Conservation (phyloP, 1,140 invertebrate species). For the Polypedilum pembai region DNA sequence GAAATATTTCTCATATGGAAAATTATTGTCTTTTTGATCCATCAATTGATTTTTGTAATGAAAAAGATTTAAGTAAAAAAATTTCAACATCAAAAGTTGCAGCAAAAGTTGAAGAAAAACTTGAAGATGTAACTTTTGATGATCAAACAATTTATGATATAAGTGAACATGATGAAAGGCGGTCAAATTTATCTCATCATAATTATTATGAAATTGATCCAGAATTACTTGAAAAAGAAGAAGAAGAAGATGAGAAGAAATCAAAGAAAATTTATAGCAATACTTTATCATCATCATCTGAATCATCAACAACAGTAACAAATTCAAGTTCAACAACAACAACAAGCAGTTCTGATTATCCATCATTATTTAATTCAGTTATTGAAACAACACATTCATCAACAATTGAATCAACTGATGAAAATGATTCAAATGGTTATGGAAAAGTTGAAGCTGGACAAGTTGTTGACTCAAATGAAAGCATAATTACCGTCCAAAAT, state of each 20-base stretch:
- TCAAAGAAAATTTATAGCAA: slow-evolving; percentile 18
- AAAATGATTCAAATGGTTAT: slow-evolving; percentile 22
- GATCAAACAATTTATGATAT: slow-evolving; percentile 6
- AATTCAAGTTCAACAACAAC: slow-evolving; percentile 11
- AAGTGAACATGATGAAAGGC: neutral
- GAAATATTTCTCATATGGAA: slow-evolving; percentile 40
- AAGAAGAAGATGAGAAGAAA: neutral
- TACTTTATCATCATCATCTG: slow-evolving; percentile 4
- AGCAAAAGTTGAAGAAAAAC: neutral
- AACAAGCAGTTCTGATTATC: neutral
- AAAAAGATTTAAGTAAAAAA: slow-evolving; percentile 36
- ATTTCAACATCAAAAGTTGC: neutral
- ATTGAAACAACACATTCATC: slow-evolving; percentile 21
- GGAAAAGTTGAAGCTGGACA: neutral
- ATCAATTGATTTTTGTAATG: slow-evolving; percentile 41
- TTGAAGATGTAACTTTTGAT: slow-evolving; percentile 14
- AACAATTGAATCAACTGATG: neutral
- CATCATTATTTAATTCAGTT: slow-evolving; percentile 23
- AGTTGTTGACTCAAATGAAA: neutral
- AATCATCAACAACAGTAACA: neutral
- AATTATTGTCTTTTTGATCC: slow-evolving; percentile 44
- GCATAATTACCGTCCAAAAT: slow-evolving; percentile 16
- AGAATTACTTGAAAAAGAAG: neutral
- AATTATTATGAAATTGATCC: slow-evolving; percentile 26
- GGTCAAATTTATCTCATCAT: neutral